Percentiles rank a stretch among this genome's conserved stretches.
Evolutionary conservation across 1,140 invertebrate genomes (phyloP).

Genomic region (Tetragonula clypearis): DNA sequence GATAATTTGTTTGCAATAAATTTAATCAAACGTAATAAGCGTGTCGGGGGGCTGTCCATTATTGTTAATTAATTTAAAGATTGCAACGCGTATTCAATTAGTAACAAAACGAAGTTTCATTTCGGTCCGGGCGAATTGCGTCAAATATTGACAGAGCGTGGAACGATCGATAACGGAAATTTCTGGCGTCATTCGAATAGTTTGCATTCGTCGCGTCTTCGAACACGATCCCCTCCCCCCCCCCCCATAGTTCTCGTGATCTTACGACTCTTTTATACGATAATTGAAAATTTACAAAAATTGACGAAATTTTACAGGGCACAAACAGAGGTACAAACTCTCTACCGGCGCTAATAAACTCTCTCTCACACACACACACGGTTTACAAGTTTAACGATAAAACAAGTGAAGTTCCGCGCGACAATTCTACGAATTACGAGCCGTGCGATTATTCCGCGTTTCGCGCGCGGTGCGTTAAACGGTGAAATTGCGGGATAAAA

Average conservation of each 20-base stretch:
- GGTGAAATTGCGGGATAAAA: too few species aligned
- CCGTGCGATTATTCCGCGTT: not conserved
- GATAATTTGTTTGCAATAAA: constrained; percentile 22
- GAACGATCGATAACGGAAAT: constrained; percentile 14
- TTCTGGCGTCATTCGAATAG: not conserved
- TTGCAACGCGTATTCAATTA: constrained; percentile 22
- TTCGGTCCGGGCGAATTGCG: not conserved
- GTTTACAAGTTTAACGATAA: not conserved
- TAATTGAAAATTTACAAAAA: too few species aligned
- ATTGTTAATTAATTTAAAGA: constrained; percentile 38
- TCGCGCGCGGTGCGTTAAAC: too few species aligned
- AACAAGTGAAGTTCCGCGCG: not conserved
- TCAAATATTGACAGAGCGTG: constrained; percentile 12
- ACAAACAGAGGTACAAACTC: not conserved
- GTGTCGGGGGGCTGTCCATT: constrained; percentile 10
- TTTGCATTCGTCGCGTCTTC: not conserved
- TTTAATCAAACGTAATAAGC: constrained; percentile 31
- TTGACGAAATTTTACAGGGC: not conserved
- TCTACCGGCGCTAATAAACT: not conserved
- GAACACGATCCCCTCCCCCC: too few species aligned
- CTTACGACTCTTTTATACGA: too few species aligned
- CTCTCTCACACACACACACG: too few species aligned
- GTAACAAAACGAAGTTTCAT: not conserved
- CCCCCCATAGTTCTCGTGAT: not conserved
- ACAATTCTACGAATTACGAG: not conserved